Conservation (phyloP, 1,140 invertebrate genomes). For the Drosophila albomicans region DNA sequence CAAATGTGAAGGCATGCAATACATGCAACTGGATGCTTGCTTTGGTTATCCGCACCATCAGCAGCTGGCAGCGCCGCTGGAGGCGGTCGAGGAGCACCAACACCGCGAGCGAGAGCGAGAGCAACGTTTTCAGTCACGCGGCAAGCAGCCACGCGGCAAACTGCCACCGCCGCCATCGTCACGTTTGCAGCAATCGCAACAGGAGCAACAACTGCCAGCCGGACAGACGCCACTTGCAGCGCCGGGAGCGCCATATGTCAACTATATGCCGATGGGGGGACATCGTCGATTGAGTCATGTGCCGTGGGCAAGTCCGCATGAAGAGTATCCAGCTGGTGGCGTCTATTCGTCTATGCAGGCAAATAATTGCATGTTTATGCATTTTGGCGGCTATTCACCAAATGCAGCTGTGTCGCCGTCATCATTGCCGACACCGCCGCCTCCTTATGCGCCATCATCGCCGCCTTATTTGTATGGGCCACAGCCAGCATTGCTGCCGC, state of each 20-base stretch:
- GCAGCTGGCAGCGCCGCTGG: conserved; percentile 1
- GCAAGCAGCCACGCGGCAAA: neutral
- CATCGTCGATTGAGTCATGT: conserved; percentile 16
- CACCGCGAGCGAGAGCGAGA: neutral
- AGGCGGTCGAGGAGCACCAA: conserved; percentile 7
- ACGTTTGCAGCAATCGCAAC: neutral
- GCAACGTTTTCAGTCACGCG: conserved; percentile 14
- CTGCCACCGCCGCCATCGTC: neutral
- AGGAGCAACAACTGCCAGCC: neutral
- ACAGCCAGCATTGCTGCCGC: conserved; percentile 8
- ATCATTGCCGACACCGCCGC: conserved; percentile 11
- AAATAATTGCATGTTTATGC: conserved; percentile 60
- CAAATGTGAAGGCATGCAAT: conserved; percentile 54
- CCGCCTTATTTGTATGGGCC: conserved; percentile 12
- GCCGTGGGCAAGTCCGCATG: conserved; percentile 42
- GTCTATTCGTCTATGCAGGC: conserved; percentile 6
- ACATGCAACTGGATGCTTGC: conserved; percentile 56
- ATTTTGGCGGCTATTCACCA: conserved; percentile 44
- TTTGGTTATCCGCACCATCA: conserved; percentile 16
- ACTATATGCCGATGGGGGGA: conserved; percentile 45
- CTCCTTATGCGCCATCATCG: conserved; percentile 17
- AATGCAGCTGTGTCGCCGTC: conserved; percentile 27
- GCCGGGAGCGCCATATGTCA: conserved; percentile 40
- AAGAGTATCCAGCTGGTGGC: conserved; percentile 32
- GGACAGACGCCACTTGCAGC: neutral